Base-by-base conservation (phyloP, 1,140 invertebrate genomes). In the Triops cancriformis region DNA sequence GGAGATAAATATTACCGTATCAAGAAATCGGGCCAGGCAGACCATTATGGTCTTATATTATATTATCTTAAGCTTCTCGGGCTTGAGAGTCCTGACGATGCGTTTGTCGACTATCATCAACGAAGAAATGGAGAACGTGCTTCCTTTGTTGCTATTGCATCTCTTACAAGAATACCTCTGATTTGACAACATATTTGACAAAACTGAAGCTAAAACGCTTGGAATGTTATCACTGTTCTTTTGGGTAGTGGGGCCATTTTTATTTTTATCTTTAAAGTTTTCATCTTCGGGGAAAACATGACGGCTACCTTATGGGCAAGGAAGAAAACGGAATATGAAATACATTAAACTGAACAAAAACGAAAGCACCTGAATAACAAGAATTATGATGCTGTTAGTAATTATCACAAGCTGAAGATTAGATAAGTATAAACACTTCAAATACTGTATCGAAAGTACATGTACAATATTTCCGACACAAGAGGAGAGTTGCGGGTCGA, bases 401-500 rank as follows among this genome's bases (percentile, higher is more conserved):
- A 45, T 12, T 12, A 12, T 45, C 18, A 45, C 18, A 45, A 74
- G 9, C 27, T 74, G 82, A 92, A 93, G 77, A 92, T 89, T 90
- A 75, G 91, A 86, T n/a, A n/a, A n/a, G n/a, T 80, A 93, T 91
- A 72, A 93, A 87, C 11, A 91, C 91, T 83, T 92, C 91, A 51
- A 91, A 85, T 31, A 91, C 85, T 0, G 88, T 89, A 82, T 92
- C 89, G 79, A 87, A 87, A 73, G 81, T 83, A n/a, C n/a, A n/a
- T n/a, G n/a, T n/a, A n/a, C n/a, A n/a, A n/a, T n/a, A 81, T 89
- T 88, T 23, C 90, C 90, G 73, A 91, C 88, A 79, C 90, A 88
- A 82, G 93, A 93, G 80, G 88, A 88, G 84, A 93, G 93, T 80
- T 88, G 88, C 26, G 91, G 90, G 26, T 92, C 89, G 76, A n/a